Conservation (phyloP, 2,113 vertebrate genomes). For the Ifrita kowaldi region DNA sequence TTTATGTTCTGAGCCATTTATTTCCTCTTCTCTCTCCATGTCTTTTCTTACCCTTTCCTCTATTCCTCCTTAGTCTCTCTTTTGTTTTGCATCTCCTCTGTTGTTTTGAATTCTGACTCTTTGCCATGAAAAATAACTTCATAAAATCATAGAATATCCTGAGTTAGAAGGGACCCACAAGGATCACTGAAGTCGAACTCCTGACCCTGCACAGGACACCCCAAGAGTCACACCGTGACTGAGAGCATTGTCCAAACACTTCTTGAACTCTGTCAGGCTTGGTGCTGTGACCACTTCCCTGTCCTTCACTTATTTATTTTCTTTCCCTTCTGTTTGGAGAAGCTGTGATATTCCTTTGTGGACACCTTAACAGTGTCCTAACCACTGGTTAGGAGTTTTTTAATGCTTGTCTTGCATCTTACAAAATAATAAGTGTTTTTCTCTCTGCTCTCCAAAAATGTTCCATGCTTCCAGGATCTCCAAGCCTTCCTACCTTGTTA, state of each 20-base stretch:
- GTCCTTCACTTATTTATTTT: neutral
- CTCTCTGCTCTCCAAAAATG: neutral
- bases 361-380: neutral
- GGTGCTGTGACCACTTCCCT: neutral
- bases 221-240: neutral
- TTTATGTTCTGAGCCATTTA: neutral
- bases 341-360: neutral
- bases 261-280: neutral
- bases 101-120: neutral
- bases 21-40: neutral
- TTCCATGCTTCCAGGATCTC: neutral
- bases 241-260: neutral
- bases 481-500: neutral
- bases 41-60: neutral
- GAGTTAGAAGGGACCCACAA: neutral
- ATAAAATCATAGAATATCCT: neutral
- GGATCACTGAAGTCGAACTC: rapidly evolving
- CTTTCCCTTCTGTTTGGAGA: neutral
- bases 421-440: neutral
- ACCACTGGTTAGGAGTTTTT: neutral
- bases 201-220: neutral
- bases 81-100: neutral
- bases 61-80: neutral
- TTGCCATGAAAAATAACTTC: neutral
- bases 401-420: neutral